phyloP scores from a whole-genome alignment of 1,140 invertebrate genomes.

The Lasioglossum baleicum region DNA sequence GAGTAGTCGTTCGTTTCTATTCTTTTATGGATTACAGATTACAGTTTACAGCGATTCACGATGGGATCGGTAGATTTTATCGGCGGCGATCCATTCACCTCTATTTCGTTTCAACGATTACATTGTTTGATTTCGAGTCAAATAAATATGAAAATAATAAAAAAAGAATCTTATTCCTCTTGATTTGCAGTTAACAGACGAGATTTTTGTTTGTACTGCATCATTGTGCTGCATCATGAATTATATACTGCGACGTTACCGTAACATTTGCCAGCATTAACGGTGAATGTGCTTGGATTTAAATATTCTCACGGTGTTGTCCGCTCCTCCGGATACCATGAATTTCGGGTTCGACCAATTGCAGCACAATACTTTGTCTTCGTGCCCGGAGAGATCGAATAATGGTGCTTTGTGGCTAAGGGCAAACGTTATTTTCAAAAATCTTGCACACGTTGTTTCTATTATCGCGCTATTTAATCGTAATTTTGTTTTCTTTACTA shows the following conservation, averaged over 20 bases:
- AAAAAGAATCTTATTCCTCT: slow-evolving; percentile 6
- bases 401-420: slow-evolving; percentile 93
- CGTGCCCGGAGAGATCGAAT: slow-evolving; percentile 95
- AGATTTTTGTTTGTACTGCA: neutral
- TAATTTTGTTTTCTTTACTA: neutral
- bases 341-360: slow-evolving; percentile 95
- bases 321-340: slow-evolving; percentile 95
- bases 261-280: slow-evolving; percentile 37
- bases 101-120: slow-evolving; percentile 25
- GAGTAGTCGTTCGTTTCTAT: slow-evolving; percentile 9
- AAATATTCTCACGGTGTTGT: slow-evolving; percentile 96
- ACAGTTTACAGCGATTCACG: no score
- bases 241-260: slow-evolving; percentile 2
- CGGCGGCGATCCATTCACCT: neutral
- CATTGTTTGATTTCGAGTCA: slow-evolving; percentile 15
- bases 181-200: slow-evolving; percentile 17
- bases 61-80: neutral
- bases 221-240: slow-evolving; percentile 4
- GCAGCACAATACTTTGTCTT: slow-evolving; percentile 95
- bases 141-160: slow-evolving; percentile 38
- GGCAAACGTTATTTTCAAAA: slow-evolving; percentile 12
- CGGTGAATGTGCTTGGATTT: slow-evolving; percentile 81
- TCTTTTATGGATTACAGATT: slow-evolving; percentile 13
- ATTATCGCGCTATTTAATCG: neutral
- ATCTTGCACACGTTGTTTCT: neutral